phyloP scores from a whole-genome alignment of 1,140 invertebrate species.

The Pectinophora gossypiella region DNA sequence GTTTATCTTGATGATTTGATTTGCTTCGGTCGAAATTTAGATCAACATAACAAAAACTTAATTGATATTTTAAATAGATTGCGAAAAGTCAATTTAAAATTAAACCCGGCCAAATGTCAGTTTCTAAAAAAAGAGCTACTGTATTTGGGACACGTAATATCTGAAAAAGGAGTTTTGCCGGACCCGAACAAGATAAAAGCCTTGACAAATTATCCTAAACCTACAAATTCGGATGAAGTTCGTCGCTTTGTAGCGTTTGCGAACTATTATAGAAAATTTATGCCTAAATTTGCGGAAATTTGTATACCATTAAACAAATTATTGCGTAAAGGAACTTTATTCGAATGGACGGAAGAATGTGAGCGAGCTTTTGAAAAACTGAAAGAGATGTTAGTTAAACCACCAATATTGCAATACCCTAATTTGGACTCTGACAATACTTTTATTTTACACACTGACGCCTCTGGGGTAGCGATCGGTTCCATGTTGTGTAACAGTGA shows the following conservation, averaged over 20 bases:
- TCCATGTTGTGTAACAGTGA: slow-evolving; percentile 14
- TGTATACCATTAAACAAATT: not conserved
- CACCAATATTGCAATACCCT: not conserved
- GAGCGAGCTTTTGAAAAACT: slow-evolving; percentile 19
- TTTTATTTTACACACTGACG: not conserved
- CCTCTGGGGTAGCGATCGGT: not conserved
- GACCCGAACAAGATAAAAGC: slow-evolving; percentile 21
- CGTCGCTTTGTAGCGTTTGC: slow-evolving; percentile 38
- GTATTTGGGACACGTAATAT: slow-evolving; percentile 18
- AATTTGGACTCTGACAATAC: not conserved
- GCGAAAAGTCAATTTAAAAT: slow-evolving; percentile 12
- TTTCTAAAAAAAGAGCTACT: slow-evolving; percentile 17
- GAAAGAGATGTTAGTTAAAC: slow-evolving; percentile 3
- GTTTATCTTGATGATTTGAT: slow-evolving; percentile 12
- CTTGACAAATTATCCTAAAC: slow-evolving; percentile 19
- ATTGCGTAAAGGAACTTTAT: not conserved
- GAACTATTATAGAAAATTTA: slow-evolving; percentile 1
- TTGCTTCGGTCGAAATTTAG: not conserved
- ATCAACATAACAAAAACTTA: slow-evolving; percentile 2
- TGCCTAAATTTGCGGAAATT: not conserved
- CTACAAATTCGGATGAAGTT: slow-evolving; percentile 21
- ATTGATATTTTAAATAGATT: not conserved
- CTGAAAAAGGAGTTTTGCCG: slow-evolving; percentile 15
- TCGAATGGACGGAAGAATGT: not conserved
- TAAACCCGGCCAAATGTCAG: slow-evolving; percentile 16